Evolutionary conservation across 2,888 invertebrate genomes (phyloP), one percentile per base, ranked within the genome.

Genomic region (Apotomis turbidana): DNA sequence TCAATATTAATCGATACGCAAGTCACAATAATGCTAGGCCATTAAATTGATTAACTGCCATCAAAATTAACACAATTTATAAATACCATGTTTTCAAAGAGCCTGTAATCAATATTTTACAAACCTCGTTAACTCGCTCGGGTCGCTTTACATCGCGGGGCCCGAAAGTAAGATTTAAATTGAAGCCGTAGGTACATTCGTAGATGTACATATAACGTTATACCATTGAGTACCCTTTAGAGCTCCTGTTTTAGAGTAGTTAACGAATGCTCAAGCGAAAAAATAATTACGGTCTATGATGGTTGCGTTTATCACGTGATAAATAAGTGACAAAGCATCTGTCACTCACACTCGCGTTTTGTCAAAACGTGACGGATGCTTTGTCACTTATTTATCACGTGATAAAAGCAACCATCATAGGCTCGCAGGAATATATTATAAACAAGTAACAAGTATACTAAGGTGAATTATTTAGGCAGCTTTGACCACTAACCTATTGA

Each of bases 101-200:
- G 46, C 36, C 46, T 51, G 27, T 60, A 61, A 60, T 71, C 54
- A 71, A 70, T 70, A 67, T 66, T 66, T 71, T 54, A 51, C 54
- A 60, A 67, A 67, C 60, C 71, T 71, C 66, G 70, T 70, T 70
- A 70, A 59, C 52, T 49, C 59, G 71, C 55, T 54, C 66, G 55
- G 61, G 66, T 71, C 60, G 49, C 46, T 51, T 71, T 70, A 70
- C 63, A 64, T 12, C 58, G 54, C 12, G 49, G 46, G 46, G 38
- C 46, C 49, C 46, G 54, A 59, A 64, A 60, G 46, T 57, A 36
- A 66, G 54, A 41, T 66, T 67, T 60, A 55, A 55, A 67, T 60
- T 71, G 44, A 44, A 59, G 13, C 13, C 8, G 27, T 59, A 68
- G 66, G 8, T 55, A 15, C 15, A 27, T 15, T 5, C 4, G 9